Conservation (phyloP, 2,797 vertebrate genomes). For the Enteromius thamalakanensis region DNA sequence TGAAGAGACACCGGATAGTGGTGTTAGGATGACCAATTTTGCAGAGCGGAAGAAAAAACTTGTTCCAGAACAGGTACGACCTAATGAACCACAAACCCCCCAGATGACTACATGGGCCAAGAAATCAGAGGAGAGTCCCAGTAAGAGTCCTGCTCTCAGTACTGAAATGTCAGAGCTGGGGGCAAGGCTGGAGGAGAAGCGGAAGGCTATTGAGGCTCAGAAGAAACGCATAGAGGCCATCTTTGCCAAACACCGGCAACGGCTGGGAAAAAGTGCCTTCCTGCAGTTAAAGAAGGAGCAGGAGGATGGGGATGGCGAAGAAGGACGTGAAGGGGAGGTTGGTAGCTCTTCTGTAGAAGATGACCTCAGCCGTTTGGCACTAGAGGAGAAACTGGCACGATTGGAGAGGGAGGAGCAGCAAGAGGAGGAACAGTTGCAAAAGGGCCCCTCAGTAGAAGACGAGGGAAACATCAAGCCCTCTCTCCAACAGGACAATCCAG, state of each 20-base stretch:
- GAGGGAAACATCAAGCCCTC: slow-evolving; percentile 61
- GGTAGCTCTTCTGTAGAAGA: slow-evolving; percentile 70
- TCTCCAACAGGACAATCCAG: slow-evolving; percentile 5
- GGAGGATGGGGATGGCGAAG: slow-evolving; percentile 64
- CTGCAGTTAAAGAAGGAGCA: slow-evolving; percentile 87
- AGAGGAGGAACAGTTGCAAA: slow-evolving; percentile 56
- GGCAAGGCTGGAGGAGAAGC: slow-evolving; percentile 87
- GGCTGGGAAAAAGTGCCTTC: slow-evolving; percentile 89
- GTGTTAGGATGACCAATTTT: slow-evolving; percentile 91
- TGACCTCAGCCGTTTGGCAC: slow-evolving; percentile 67
- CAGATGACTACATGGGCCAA: slow-evolving; percentile 72
- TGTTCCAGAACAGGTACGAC: slow-evolving; percentile 69
- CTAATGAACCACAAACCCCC: slow-evolving; percentile 50
- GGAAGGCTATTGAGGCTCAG: slow-evolving; percentile 91
- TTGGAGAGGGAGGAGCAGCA: slow-evolving; percentile 73
- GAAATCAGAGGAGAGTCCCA: slow-evolving; percentile 76
- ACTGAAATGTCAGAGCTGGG: slow-evolving; percentile 90
- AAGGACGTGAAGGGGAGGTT: slow-evolving; percentile 16
- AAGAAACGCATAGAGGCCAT: slow-evolving; percentile 94
- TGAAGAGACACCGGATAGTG: slow-evolving; percentile 75
- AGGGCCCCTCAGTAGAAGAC: slow-evolving; percentile 57
- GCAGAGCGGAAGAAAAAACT: slow-evolving; percentile 88
- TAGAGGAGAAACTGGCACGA: slow-evolving; percentile 79
- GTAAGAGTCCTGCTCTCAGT: slow-evolving; percentile 81
- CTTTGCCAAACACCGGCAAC: slow-evolving; percentile 91